A percentile compares a stretch with the other conserved stretches of the same genome.
Conservation (phyloP, 2,888 invertebrate genomes). For the Sinhomidia bicolor region DNA sequence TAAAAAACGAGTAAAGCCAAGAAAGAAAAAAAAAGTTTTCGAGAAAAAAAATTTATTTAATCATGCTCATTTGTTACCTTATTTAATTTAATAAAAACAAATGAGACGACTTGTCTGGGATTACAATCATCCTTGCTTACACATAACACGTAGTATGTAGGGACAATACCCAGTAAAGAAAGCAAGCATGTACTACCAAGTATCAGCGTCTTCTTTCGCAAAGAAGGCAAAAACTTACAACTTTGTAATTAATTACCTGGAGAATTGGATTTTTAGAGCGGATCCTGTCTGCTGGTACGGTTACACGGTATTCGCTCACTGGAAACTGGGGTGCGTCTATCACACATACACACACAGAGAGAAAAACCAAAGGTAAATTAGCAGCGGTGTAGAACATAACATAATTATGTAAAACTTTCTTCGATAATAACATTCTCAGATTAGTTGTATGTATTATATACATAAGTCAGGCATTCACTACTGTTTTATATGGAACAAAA, state of each 20-base stretch:
- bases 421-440: no score
- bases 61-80: neutral
- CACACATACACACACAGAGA: neutral
- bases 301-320: constrained; percentile 82
- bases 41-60: neutral
- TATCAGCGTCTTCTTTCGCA: no score
- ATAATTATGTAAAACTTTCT: no score
- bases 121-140: neutral
- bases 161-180: no score
- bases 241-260: constrained; percentile 76
- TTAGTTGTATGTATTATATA: no score
- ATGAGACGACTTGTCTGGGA: constrained; percentile 14
- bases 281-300: constrained; percentile 81
- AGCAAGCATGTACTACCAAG: no score
- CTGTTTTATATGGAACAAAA: no score
- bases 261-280: constrained; percentile 79
- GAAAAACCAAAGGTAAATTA: no score
- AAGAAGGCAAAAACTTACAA: constrained; percentile 23
- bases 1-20: no score
- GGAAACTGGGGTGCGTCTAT: constrained; percentile 81
- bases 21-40: neutral
- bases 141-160: no score
- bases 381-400: no score
- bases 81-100: constrained; percentile 3
- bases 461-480: no score